A percentile compares a stretch with the other conserved stretches of the same genome.
Conservation (phyloP, 2,113 vertebrate species). For the Oncorhynchus keta region DNA sequence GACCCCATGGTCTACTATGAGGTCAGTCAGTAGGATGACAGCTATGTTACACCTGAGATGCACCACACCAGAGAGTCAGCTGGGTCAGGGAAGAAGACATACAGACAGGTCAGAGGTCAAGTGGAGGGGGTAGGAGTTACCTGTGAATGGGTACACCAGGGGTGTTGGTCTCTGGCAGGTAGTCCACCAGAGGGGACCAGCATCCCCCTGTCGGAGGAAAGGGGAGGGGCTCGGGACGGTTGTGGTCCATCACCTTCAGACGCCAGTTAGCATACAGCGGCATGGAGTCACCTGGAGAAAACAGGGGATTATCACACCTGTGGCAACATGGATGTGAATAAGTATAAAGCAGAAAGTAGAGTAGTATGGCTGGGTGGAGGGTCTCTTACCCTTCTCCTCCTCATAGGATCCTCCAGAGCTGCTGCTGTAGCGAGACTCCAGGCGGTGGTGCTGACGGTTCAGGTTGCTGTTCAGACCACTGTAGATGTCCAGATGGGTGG, state of each 20-base stretch:
- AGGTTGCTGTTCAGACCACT: slow-evolving; percentile 90
- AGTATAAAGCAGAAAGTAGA: no score
- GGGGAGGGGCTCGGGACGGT: slow-evolving; percentile 91
- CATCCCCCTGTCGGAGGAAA: slow-evolving; percentile 94
- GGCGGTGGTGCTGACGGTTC: slow-evolving; percentile 93
- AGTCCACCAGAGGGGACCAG: slow-evolving; percentile 96
- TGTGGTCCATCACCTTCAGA: slow-evolving; percentile 97
- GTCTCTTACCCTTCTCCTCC: slow-evolving; percentile 92
- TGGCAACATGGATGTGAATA: neutral
- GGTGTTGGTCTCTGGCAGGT: slow-evolving; percentile 91
- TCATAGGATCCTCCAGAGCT: slow-evolving; percentile 99
- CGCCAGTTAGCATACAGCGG: slow-evolving; percentile 97
- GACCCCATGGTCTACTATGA: slow-evolving; percentile 97
- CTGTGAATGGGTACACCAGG: slow-evolving; percentile 92
- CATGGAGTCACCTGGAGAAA: slow-evolving; percentile 91
- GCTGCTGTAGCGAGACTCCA: slow-evolving; percentile 98
- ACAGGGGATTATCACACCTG: neutral
- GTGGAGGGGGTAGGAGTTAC: slow-evolving; percentile 57
- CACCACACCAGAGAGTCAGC: neutral
- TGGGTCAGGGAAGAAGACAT: neutral
- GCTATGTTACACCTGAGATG: slow-evolving; percentile 91
- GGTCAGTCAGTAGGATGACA: slow-evolving; percentile 93
- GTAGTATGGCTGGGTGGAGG: neutral
- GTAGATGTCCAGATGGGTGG: slow-evolving; percentile 90
- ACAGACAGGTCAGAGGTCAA: neutral